Evolutionary conservation across 1,140 invertebrate species (phyloP).

Genomic region (Saxidomus purpurata): DNA sequence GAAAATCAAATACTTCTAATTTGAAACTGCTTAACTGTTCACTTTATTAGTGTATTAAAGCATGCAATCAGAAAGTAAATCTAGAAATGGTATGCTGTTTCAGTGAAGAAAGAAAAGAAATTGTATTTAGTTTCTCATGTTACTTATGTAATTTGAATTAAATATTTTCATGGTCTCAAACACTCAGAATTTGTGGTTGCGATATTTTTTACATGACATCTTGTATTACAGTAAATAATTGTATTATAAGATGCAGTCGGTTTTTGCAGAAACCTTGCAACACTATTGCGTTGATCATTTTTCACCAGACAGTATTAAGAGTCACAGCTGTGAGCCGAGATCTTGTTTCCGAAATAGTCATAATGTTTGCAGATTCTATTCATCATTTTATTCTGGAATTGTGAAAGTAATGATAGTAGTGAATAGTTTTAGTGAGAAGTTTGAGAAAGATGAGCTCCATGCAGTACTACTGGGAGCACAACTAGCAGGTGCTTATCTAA

Average conservation of each 20-base stretch:
- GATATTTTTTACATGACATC: background rate
- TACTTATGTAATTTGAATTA: background rate
- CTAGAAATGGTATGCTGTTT: background rate
- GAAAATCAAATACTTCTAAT: background rate
- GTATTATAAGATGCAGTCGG: background rate
- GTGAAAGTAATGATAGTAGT: background rate
- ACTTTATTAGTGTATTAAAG: background rate
- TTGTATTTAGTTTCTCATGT: background rate
- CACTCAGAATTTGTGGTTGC: background rate
- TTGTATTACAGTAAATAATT: background rate
- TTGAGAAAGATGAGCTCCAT: background rate
- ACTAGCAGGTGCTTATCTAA: conserved; percentile 1
- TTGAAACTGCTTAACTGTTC: background rate
- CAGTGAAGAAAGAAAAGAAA: background rate
- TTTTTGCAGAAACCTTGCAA: too few relatives aligned
- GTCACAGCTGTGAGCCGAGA: conserved; percentile 5
- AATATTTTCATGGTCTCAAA: background rate
- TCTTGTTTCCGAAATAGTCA: background rate
- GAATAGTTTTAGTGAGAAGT: background rate
- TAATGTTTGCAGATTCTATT: background rate
- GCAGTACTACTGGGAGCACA: background rate
- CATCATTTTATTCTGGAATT: background rate
- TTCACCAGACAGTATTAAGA: background rate
- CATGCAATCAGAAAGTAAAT: background rate
- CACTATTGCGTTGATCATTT: background rate